A percentile compares a stretch with the other conserved stretches of the same genome.
phyloP scores from a whole-genome alignment of 2,113 vertebrate species.

The Typhlomys cinereus region DNA sequence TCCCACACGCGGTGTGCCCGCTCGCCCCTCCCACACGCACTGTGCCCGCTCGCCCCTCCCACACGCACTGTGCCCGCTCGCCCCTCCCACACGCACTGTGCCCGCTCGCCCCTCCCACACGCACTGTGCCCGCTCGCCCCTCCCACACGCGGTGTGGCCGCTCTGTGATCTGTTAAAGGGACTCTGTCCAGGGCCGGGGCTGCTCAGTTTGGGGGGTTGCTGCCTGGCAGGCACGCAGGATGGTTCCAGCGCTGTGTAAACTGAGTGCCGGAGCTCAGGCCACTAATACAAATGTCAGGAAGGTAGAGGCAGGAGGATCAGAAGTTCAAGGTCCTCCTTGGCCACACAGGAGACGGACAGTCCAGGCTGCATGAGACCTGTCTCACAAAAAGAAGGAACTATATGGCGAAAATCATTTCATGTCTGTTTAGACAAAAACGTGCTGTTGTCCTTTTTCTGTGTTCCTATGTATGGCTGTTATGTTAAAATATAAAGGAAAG shows the following conservation, averaged over 20 bases:
- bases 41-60: too few species aligned
- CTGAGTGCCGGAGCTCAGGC: too few species aligned
- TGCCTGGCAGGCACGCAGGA: too few species aligned
- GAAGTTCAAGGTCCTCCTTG: neutral
- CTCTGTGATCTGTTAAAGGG: neutral
- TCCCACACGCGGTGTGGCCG: too few species aligned
- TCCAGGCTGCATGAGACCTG: neutral
- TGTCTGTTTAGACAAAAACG: neutral
- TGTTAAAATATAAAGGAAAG: neutral
- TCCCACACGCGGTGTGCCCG: too few species aligned
- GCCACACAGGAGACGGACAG: neutral
- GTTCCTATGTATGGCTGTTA: neutral
- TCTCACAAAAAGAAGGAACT: neutral
- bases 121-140: too few species aligned
- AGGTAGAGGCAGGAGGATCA: neutral
- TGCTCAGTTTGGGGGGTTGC: neutral
- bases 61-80: too few species aligned
- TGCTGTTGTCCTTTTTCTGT: neutral
- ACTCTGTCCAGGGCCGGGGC: neutral
- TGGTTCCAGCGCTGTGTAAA: neutral
- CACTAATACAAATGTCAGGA: neutral
- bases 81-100: too few species aligned
- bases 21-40: too few species aligned
- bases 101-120: too few species aligned
- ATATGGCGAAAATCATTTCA: neutral